These are phyloP conservation scores for Gasterosteus aculeatus DNA, from an alignment of 2,113 vertebrate species.

Conservation along the genomic window DNA sequence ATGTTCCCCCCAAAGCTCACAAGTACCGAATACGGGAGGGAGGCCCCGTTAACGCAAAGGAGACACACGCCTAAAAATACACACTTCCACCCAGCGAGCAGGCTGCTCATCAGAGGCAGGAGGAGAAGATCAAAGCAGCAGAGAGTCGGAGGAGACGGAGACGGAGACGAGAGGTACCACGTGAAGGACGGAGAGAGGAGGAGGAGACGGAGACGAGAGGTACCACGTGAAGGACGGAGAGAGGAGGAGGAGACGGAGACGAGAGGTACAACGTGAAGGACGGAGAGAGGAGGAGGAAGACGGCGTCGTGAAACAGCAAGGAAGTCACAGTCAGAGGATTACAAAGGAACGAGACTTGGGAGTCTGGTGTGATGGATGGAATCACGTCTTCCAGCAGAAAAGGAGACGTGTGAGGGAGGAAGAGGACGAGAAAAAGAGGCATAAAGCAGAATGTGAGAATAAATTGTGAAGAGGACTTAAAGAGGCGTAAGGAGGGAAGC, in stretches of 20 bases:
- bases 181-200: slow-evolving; percentile 23
- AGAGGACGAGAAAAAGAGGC: too few species aligned
- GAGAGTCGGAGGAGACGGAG: slow-evolving; percentile 14
- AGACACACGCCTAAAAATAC: slow-evolving; percentile 53
- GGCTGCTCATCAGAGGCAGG: slow-evolving; percentile 48
- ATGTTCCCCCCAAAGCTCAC: slow-evolving; percentile 33
- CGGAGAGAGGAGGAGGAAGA: slow-evolving; percentile 9
- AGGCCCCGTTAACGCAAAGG: slow-evolving; percentile 63
- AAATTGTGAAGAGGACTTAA: too few species aligned
- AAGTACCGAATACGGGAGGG: slow-evolving; percentile 42
- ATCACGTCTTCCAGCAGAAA: too few species aligned
- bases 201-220: slow-evolving; percentile 14
- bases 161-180: slow-evolving; percentile 21
- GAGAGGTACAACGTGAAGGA: not conserved
- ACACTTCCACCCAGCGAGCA: slow-evolving; percentile 33
- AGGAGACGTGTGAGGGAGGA: too few species aligned
- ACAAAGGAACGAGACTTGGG: slow-evolving; percentile 26
- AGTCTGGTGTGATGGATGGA: too few species aligned
- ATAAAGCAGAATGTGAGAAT: too few species aligned
- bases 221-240: slow-evolving; percentile 1
- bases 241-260: slow-evolving; percentile 12
- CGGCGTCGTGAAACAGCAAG: not conserved
- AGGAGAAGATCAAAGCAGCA: slow-evolving; percentile 63
- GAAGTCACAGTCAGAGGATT: slow-evolving; percentile 39
- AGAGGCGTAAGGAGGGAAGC: too few species aligned